These are phyloP conservation scores for Sphaerodactylus townsendi DNA, from an alignment of 2,113 vertebrate species.

Conservation along the genomic window DNA sequence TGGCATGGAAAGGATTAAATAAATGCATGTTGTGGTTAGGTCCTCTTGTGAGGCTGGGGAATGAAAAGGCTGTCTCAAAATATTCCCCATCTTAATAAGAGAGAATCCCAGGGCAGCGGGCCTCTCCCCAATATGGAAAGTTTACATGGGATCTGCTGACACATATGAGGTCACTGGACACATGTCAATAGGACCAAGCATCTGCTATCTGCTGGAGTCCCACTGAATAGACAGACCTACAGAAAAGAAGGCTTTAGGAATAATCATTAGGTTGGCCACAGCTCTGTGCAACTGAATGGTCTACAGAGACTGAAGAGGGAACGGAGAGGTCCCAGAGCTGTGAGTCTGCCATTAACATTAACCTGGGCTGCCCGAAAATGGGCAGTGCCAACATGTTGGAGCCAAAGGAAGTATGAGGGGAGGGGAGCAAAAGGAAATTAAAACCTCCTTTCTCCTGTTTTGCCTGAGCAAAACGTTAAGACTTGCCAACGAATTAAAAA, in stretches of 20 bases:
- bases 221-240: slow-evolving; percentile 24
- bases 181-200: slow-evolving; percentile 47
- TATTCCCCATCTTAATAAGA: slow-evolving; percentile 38
- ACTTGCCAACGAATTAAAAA: slow-evolving; percentile 73
- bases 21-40: slow-evolving; percentile 35
- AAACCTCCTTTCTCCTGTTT: slow-evolving; percentile 65
- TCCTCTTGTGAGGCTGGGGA: slow-evolving; percentile 10
- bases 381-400: slow-evolving; percentile 67
- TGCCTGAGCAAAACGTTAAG: slow-evolving; percentile 70
- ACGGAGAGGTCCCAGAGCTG: slow-evolving; percentile 60
- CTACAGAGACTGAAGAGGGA: slow-evolving; percentile 67
- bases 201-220: slow-evolving; percentile 50
- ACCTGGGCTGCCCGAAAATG: slow-evolving; percentile 72
- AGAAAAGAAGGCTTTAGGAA: slow-evolving; percentile 68
- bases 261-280: slow-evolving; percentile 64
- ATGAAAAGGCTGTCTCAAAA: not conserved
- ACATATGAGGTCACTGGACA: slow-evolving; percentile 64
- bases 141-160: slow-evolving; percentile 64
- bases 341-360: slow-evolving; percentile 65
- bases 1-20: slow-evolving; percentile 31
- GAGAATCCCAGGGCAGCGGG: slow-evolving; percentile 44
- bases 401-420: slow-evolving; percentile 62
- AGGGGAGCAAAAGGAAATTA: slow-evolving; percentile 62
- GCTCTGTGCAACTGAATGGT: slow-evolving; percentile 66
- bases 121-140: slow-evolving; percentile 71